These are phyloP conservation scores for Diacarnus erythraeanus DNA, from an alignment of 37 sponge, comb jelly and placozoan genomes.

Conservation along the genomic window DNA sequence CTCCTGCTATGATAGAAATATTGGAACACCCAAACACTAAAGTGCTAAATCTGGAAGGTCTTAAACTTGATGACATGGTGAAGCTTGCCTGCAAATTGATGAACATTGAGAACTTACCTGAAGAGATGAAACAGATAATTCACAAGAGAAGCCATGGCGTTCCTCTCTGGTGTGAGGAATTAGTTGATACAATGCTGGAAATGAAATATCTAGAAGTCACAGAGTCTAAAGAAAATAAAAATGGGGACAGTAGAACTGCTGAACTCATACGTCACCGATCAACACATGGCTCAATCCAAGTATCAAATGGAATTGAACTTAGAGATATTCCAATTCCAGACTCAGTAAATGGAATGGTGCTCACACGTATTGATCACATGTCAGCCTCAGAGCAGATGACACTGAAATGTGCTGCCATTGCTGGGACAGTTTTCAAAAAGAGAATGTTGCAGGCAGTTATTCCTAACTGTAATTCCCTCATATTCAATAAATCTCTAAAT, in stretches of 20 bases:
- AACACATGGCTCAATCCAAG: not conserved
- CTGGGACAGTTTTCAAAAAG: constrained; percentile 71
- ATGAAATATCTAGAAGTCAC: constrained; percentile 59
- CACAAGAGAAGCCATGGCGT: constrained; percentile 73
- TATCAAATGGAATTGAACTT: constrained; percentile 10
- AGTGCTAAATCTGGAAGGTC: constrained; percentile 46
- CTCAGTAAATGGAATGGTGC: constrained; percentile 80
- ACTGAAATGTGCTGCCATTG: constrained; percentile 86
- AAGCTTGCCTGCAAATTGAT: constrained; percentile 70
- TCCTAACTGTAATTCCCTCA: constrained; percentile 41
- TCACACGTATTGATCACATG: constrained; percentile 82
- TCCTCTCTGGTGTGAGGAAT: constrained; percentile 87
- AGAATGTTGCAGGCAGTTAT: constrained; percentile 62
- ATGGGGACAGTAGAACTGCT: not conserved
- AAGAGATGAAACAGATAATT: constrained; percentile 65
- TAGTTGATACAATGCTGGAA: constrained; percentile 81
- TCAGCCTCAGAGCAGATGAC: constrained; percentile 79
- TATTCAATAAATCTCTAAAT: constrained; percentile 38
- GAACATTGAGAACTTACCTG: constrained; percentile 65
- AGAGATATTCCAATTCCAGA: constrained; percentile 73
- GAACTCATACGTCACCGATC: not conserved
- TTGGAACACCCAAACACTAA: constrained; percentile 48
- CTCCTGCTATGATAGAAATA: constrained; percentile 40
- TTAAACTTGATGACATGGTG: constrained; percentile 60
- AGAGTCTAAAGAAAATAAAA: constrained; percentile 11